Evolutionary conservation across 2,888 invertebrate genomes (phyloP).

Genomic region (Byasa hedistus): DNA sequence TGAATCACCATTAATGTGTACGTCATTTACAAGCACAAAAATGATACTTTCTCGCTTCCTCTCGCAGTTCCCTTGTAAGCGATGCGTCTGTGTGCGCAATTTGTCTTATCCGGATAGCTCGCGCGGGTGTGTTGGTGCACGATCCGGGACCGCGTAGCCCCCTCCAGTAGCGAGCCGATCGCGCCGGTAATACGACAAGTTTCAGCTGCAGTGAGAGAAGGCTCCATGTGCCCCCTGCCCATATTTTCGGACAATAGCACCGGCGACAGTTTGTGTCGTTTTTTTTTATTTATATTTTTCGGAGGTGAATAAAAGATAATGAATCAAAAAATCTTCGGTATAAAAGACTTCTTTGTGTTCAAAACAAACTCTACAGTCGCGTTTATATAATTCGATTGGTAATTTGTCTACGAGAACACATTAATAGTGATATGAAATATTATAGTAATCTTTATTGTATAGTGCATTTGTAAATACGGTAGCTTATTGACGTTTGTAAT

Average conservation of each 20-base stretch:
- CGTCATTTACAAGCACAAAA: conserved; percentile 74
- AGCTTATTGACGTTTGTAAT: conserved; percentile 1
- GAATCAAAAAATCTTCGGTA: conserved; percentile 56
- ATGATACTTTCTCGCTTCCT: conserved; percentile 71
- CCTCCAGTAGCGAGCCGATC: conserved; percentile 73
- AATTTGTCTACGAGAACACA: conserved; percentile 37
- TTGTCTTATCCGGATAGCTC: conserved; percentile 52
- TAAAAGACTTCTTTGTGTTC: conserved; percentile 51
- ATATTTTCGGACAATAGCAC: conserved; percentile 47
- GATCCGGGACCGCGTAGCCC: conserved; percentile 75
- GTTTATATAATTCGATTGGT: conserved; percentile 52
- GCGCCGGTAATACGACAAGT: conserved; percentile 68
- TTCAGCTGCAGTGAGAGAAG: conserved; percentile 61
- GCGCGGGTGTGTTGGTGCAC: conserved; percentile 59
- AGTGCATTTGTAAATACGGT: conserved; percentile 8
- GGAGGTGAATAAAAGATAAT: conserved; percentile 68
- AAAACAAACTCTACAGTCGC: conserved; percentile 45
- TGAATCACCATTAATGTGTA: conserved; percentile 68
- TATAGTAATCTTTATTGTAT: background rate
- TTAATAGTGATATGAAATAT: conserved; percentile 22
- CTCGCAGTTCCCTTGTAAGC: conserved; percentile 59
- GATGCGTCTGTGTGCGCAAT: conserved; percentile 52
- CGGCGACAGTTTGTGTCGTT: conserved; percentile 66
- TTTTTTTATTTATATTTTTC: conserved; percentile 72
- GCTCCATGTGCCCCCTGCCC: conserved; percentile 46